Conservation (phyloP, 2,888 invertebrate genomes). For the Oscheius myriophilus region DNA sequence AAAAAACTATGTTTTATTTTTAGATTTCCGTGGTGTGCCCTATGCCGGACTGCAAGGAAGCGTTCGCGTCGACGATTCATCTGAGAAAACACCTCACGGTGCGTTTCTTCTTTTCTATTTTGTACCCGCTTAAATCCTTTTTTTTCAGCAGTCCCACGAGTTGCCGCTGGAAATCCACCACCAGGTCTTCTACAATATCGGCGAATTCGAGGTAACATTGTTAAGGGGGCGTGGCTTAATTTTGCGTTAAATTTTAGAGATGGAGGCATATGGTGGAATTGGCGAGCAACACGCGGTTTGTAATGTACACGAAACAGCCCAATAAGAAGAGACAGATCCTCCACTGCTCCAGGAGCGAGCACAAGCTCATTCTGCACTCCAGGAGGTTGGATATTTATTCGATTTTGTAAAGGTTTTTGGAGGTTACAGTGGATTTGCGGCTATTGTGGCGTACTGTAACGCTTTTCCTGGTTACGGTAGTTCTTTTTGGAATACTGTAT, state of each 20-base stretch:
- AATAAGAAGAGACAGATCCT: slow-evolving; percentile 45
- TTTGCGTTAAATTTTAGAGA: slow-evolving; percentile 17
- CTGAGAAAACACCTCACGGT: slow-evolving; percentile 40
- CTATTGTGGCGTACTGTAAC: too few species aligned
- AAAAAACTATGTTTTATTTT: background rate
- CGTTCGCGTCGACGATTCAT: slow-evolving; percentile 41
- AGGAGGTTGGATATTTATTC: slow-evolving; percentile 33
- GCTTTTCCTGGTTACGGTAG: too few species aligned
- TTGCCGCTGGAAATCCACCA: slow-evolving; percentile 48
- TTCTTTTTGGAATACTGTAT: too few species aligned
- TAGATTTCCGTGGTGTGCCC: slow-evolving; percentile 48
- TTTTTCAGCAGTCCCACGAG: slow-evolving; percentile 30
- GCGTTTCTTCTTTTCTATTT: background rate
- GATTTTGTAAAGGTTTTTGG: too few species aligned
- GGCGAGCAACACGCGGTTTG: slow-evolving; percentile 37
- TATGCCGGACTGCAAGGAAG: slow-evolving; percentile 38
- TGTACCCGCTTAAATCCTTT: background rate
- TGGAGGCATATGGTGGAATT: slow-evolving; percentile 41
- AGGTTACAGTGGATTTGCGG: too few species aligned
- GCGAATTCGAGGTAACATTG: slow-evolving; percentile 40
- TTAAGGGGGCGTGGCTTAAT: background rate
- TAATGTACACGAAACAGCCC: slow-evolving; percentile 53
- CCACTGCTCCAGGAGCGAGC: slow-evolving; percentile 52
- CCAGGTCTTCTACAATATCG: slow-evolving; percentile 44
- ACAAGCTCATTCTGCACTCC: slow-evolving; percentile 48